Evolutionary conservation across 2,113 vertebrate species (phyloP).

Genomic region (Ursus arctos): DNA sequence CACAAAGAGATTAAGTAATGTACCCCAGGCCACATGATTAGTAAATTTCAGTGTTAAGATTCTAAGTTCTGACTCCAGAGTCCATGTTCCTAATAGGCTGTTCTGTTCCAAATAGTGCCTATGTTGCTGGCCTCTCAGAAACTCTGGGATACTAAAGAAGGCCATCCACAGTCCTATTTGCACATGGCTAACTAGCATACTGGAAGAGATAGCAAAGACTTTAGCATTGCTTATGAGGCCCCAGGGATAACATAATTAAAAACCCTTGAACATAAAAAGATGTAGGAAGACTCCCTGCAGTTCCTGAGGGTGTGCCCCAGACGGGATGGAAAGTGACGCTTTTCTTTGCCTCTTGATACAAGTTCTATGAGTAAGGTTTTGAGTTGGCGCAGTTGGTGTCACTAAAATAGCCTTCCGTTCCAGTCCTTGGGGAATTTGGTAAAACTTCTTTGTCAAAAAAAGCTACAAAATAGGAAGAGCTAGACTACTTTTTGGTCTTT

Average conservation of each 20-base stretch:
- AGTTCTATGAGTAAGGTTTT: constrained; percentile 49
- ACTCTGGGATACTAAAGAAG: background rate
- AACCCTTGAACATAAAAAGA: background rate
- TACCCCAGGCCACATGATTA: background rate
- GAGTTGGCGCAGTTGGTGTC: constrained; percentile 46
- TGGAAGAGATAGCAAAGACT: background rate
- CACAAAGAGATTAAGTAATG: background rate
- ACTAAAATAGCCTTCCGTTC: background rate
- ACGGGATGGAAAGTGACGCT: background rate
- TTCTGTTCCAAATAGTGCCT: background rate
- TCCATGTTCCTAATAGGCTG: background rate
- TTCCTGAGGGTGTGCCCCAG: background rate
- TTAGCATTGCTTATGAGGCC: background rate
- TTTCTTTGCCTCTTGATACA: background rate
- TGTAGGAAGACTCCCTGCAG: background rate
- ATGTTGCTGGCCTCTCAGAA: constrained; percentile 27
- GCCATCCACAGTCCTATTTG: background rate
- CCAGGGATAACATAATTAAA: background rate
- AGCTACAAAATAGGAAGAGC: constrained; percentile 10
- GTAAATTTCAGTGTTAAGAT: background rate
- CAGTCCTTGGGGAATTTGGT: constrained; percentile 54
- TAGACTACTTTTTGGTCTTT: background rate
- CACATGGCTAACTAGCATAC: background rate
- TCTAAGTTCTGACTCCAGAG: background rate
- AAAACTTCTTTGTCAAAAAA: constrained; percentile 53